A percentile compares a stretch with the other conserved stretches of the same genome.
These are phyloP conservation scores for Alauda arvensis DNA, from an alignment of 2,797 vertebrate genomes.

Conservation along the genomic window DNA sequence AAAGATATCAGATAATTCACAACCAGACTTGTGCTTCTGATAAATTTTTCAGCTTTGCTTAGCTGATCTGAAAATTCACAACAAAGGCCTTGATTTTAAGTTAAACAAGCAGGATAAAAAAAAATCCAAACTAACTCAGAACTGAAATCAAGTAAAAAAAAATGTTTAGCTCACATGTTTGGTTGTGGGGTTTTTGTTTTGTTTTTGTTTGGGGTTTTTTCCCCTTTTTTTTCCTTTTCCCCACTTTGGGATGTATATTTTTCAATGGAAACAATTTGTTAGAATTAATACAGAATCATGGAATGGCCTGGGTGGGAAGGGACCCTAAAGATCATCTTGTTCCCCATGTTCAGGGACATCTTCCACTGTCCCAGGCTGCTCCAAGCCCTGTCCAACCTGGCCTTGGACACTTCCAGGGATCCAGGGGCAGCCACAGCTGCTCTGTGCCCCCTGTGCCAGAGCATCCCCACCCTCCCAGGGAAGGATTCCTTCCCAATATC, in stretches of 20 bases:
- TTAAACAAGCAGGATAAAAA: not conserved
- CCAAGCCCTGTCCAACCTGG: rapidly evolving
- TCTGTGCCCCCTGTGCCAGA: not conserved
- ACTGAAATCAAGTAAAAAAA: not conserved
- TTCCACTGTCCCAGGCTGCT: not conserved
- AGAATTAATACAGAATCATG: not conserved
- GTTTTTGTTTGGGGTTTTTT: too few relatives aligned
- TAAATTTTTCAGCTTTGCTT: not conserved
- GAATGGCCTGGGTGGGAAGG: not conserved
- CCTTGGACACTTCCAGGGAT: not conserved
- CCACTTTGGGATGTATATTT: not conserved
- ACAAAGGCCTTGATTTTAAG: not conserved
- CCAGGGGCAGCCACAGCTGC: not conserved
- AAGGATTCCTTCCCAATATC: not conserved
- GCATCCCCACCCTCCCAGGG: rapidly evolving
- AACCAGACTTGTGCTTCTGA: not conserved
- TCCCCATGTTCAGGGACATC: not conserved
- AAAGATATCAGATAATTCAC: not conserved
- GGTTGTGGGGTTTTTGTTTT: rapidly evolving
- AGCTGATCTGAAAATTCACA: not conserved
- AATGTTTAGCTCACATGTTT: not conserved
- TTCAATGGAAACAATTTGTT: not conserved
- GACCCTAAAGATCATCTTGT: too few relatives aligned
- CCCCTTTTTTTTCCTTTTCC: rapidly evolving
- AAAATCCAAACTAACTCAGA: not conserved